Evolutionary conservation across 2,888 invertebrate species (phyloP).

Genomic region (Nephrocerus scutellatus): DNA sequence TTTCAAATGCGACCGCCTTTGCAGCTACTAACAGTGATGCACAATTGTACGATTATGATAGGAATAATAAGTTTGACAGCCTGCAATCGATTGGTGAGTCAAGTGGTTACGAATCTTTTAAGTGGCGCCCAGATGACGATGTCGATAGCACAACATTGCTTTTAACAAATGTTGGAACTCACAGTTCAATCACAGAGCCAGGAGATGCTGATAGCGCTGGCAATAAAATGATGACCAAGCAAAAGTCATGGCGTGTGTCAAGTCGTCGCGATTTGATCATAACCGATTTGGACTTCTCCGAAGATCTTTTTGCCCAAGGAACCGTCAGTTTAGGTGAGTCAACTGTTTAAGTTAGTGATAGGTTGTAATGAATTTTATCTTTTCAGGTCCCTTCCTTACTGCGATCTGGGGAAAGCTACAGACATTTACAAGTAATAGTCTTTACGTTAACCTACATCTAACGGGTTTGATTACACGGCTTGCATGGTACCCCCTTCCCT

Average conservation of each 20-base stretch:
- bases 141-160: conserved; percentile 25
- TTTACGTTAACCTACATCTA: conserved; percentile 78
- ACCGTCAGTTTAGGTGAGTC: conserved; percentile 45
- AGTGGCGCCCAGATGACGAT: conserved; percentile 53
- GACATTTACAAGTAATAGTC: conserved; percentile 73
- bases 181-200: conserved; percentile 37
- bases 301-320: conserved; percentile 48
- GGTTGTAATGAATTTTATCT: background rate
- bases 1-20: conserved; percentile 3
- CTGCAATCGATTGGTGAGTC: conserved; percentile 63
- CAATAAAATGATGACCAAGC: too few relatives aligned
- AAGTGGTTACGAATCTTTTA: conserved; percentile 71
- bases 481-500: conserved; percentile 81
- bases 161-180: conserved; percentile 26
- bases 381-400: conserved; percentile 70
- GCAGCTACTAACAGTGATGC: background rate
- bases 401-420: conserved; percentile 75
- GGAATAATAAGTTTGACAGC: conserved; percentile 52
- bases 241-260: conserved; percentile 43
- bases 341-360: background rate
- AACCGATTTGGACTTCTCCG: conserved; percentile 46
- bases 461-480: conserved; percentile 81
- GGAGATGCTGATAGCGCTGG: conserved; percentile 12
- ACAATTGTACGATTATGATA: conserved; percentile 26
- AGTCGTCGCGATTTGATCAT: conserved; percentile 36